Conservation (phyloP, 2,113 vertebrate genomes). For the Ictidomys tridecemlineatus region DNA sequence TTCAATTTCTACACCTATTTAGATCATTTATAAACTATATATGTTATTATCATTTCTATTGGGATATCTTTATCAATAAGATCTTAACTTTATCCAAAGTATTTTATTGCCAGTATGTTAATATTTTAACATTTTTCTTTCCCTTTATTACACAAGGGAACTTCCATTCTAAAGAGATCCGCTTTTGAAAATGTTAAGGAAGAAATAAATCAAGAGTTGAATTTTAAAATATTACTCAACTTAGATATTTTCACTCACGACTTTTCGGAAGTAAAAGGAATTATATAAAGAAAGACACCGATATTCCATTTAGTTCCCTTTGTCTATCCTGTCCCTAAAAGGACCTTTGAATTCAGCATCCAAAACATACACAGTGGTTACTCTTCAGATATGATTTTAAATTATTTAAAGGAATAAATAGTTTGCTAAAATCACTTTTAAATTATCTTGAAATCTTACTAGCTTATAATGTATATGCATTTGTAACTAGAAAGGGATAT, state of each 20-base stretch:
- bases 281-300: neutral
- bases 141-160: neutral
- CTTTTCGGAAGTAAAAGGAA: constrained; percentile 36
- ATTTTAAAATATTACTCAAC: constrained; percentile 1
- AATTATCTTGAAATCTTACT: constrained; percentile 48
- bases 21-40: constrained; percentile 15
- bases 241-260: constrained; percentile 22
- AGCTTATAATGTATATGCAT: neutral
- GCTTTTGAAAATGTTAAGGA: constrained; percentile 36
- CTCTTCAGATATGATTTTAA: constrained; percentile 32
- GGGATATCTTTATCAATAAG: constrained; percentile 6
- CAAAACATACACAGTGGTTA: neutral
- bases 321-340: constrained; percentile 3
- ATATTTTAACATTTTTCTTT: constrained; percentile 15
- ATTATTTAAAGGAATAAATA: constrained; percentile 46
- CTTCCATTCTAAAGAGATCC: constrained; percentile 18
- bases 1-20: constrained; percentile 30
- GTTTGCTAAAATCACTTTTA: constrained; percentile 48
- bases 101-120: neutral
- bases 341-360: constrained; percentile 24
- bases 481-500: constrained; percentile 35
- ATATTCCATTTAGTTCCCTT: neutral
- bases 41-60: constrained; percentile 19
- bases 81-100: constrained; percentile 57
- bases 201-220: neutral